phyloP scores from a whole-genome alignment of 1,140 invertebrate species.

The Hylaeus anthracinus region DNA sequence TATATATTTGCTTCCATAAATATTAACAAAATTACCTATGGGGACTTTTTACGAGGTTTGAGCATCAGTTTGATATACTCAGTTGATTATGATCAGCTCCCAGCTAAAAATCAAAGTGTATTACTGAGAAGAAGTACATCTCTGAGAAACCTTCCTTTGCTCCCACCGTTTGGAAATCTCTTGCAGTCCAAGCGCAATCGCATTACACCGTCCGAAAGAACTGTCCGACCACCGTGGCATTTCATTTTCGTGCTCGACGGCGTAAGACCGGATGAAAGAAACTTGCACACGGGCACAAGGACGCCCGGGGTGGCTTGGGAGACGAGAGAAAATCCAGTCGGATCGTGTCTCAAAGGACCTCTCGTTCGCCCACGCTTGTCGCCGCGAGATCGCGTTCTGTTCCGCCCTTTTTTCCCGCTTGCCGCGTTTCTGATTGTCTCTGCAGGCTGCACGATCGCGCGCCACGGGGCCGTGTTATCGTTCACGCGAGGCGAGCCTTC shows the following conservation, averaged over 20 bases:
- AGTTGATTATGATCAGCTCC: too few species aligned
- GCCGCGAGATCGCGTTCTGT: not conserved
- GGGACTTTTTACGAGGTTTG: too few species aligned
- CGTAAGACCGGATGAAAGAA: slow-evolving; percentile 41
- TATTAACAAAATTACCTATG: too few species aligned
- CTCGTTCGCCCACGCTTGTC: slow-evolving; percentile 16
- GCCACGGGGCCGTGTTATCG: slow-evolving; percentile 40
- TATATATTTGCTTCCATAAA: too few species aligned
- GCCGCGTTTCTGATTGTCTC: slow-evolving; percentile 12
- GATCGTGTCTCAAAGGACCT: slow-evolving; percentile 25
- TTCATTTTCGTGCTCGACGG: slow-evolving; percentile 24
- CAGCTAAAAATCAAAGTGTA: not conserved
- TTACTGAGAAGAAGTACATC: not conserved
- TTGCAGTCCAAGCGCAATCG: slow-evolving; percentile 4
- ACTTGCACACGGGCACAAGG: not conserved
- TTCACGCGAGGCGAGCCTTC: slow-evolving; percentile 26
- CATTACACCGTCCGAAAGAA: not conserved
- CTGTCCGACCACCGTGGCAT: not conserved
- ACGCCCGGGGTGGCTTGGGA: not conserved
- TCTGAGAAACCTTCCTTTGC: not conserved
- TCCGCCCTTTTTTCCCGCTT: not conserved
- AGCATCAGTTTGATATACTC: too few species aligned
- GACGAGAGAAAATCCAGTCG: not conserved
- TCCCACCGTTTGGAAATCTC: not conserved
- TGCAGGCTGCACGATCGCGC: not conserved